Evolutionary conservation across 2,888 invertebrate species (phyloP), one percentile per base, ranked within the genome.

Genomic region (Rhingia campestris): DNA sequence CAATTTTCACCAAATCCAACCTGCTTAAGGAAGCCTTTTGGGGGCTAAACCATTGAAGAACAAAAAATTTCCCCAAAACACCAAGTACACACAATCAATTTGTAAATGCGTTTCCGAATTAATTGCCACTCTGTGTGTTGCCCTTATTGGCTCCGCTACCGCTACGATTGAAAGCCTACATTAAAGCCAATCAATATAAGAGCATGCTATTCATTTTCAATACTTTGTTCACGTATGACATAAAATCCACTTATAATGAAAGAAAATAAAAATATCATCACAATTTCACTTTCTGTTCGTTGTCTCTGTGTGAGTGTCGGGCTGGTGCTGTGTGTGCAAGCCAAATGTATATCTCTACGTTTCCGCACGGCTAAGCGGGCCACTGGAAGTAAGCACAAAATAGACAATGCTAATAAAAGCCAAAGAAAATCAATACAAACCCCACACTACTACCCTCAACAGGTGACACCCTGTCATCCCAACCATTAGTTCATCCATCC

Each of bases 271-370:
- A 66, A 33, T 49, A 33, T 33, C 35, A 49, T 64, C 49, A 82
- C 58, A 82, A 74, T 69, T 79, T 82, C 82, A 82, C 79, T 82
- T 82, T 82, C 63, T 61, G 54, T 76, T 22, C 1, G 22, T 22
- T 22, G 22, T 22, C 1, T 22, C 22, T 22, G 22, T 22, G 22
- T 22, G 22, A 22, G 22, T 22, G 22, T 22, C 1, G 1, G 22
- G 22, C 2, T n/a, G n/a, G 22, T 22, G 22, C 22, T 22, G 22
- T 22, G 1, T 22, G 22, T 22, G 47, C 45, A 54, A 32, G 47
- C 41, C 22, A 35, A 43, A 49, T n/a, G 41, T 10, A 51, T 3
- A 33, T 59, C 12, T 58, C 7, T 53, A 12, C 33, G 30, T 47
- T 79, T 73, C 66, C 66, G 35, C 73, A 53, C 66, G 59, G 53